phyloP scores from a whole-genome alignment of 2,113 vertebrate species.

The Oenanthe oenanthe region DNA sequence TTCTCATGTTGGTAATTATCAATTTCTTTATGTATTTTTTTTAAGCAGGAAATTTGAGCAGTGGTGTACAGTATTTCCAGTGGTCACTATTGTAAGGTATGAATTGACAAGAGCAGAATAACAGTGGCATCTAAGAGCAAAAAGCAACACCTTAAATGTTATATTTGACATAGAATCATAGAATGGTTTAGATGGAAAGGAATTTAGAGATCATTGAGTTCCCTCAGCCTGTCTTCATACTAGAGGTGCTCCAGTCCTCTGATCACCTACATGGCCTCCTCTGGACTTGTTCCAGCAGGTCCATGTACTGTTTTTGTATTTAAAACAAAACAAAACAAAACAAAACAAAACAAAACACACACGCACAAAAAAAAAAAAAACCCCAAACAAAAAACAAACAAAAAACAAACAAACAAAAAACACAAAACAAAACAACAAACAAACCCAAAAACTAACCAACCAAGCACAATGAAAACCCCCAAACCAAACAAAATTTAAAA shows the following conservation, averaged over 20 bases:
- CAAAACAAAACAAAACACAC: too few relatives aligned
- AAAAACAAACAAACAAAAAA: neutral
- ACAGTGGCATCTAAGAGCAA: neutral
- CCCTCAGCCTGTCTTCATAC: too few relatives aligned
- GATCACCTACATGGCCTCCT: neutral
- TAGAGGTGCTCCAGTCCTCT: neutral
- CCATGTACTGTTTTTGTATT: neutral
- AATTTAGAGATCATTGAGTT: neutral
- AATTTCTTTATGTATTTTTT: neutral
- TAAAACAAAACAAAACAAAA: neutral
- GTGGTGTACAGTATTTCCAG: neutral
- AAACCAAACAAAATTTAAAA: neutral
- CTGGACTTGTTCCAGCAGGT: neutral
- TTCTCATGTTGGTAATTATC: neutral
- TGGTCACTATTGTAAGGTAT: neutral
- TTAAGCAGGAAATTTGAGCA: neutral
- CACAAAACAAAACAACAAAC: too few relatives aligned
- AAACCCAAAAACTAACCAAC: neutral
- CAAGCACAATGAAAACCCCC: accelerated
- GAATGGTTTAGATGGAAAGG: neutral
- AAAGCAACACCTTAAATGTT: neutral
- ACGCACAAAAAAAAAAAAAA: neutral
- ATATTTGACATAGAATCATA: neutral
- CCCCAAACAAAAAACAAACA: too few relatives aligned
- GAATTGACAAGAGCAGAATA: neutral